Percentiles rank a stretch among this genome's conserved stretches.
Conservation (phyloP, 1,140 invertebrate genomes). For the Mycetomoellerius zeteki region DNA sequence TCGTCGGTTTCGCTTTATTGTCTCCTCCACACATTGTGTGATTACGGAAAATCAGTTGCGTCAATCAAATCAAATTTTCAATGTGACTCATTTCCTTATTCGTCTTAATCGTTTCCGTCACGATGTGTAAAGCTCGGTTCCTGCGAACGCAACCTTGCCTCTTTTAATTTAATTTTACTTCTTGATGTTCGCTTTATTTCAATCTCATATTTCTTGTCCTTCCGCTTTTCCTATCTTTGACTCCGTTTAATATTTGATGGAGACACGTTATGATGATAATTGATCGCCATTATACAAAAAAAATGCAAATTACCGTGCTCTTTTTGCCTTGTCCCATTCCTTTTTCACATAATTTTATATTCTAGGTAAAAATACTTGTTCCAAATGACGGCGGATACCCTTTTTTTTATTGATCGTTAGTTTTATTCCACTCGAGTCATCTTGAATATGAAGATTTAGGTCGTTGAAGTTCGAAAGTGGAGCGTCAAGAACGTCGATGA, state of each 20-base stretch:
- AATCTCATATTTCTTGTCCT: background rate
- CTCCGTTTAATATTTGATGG: constrained; percentile 2
- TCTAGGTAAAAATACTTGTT: constrained; percentile 7
- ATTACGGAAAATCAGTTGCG: constrained; percentile 33
- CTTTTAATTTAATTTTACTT: constrained; percentile 10
- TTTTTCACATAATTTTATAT: constrained; percentile 22
- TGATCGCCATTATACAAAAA: background rate
- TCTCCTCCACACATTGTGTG: background rate
- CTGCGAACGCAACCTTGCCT: background rate
- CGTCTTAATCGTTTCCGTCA: background rate
- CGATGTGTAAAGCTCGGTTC: background rate
- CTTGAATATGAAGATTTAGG: constrained; percentile 47
- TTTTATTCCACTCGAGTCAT: constrained; percentile 21
- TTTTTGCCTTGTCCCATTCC: background rate
- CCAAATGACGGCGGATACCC: background rate
- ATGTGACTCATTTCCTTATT: background rate
- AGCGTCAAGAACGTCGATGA: constrained; percentile 19
- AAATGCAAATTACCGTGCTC: background rate
- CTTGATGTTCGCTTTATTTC: constrained; percentile 12
- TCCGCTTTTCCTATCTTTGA: background rate
- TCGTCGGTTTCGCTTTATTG: constrained; percentile 43
- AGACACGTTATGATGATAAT: constrained; percentile 6
- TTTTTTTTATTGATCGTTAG: constrained; percentile 40
- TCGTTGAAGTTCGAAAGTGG: constrained; percentile 44
- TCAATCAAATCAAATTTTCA: constrained; percentile 15